phyloP scores from a whole-genome alignment of 2,888 invertebrate species.

The Cantharis nigra region DNA sequence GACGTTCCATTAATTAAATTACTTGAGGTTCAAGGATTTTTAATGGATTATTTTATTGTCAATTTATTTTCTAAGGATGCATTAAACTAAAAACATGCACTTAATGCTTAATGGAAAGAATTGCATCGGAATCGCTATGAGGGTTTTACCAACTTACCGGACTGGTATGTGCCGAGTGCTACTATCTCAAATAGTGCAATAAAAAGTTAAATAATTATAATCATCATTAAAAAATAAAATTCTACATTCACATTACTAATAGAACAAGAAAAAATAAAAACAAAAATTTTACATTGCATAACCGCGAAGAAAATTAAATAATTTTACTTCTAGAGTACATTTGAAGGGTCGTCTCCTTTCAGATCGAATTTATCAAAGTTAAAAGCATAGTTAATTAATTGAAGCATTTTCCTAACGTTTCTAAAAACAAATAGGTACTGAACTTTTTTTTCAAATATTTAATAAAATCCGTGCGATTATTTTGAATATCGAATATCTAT shows the following conservation, averaged over 20 bases:
- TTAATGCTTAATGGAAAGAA: neutral
- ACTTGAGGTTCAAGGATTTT: neutral
- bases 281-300: neutral
- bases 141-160: constrained; percentile 15
- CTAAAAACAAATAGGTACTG: neutral
- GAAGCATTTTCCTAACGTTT: neutral
- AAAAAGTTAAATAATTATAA: neutral
- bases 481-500: neutral
- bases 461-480: neutral
- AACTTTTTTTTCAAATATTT: neutral
- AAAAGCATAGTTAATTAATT: neutral
- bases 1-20: neutral
- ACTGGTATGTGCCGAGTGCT: constrained; percentile 24
- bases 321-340: neutral
- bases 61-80: neutral
- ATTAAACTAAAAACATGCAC: neutral
- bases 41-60: neutral
- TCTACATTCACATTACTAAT: neutral
- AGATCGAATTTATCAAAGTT: neutral
- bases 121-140: neutral
- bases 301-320: neutral
- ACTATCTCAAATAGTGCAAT: constrained; percentile 28
- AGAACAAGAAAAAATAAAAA: neutral
- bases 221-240: neutral
- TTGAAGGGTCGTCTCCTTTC: neutral